Evolutionary conservation across 2,888 invertebrate genomes (phyloP), one percentile per base, ranked within the genome.

Genomic region (Cheilosia scutellata): DNA sequence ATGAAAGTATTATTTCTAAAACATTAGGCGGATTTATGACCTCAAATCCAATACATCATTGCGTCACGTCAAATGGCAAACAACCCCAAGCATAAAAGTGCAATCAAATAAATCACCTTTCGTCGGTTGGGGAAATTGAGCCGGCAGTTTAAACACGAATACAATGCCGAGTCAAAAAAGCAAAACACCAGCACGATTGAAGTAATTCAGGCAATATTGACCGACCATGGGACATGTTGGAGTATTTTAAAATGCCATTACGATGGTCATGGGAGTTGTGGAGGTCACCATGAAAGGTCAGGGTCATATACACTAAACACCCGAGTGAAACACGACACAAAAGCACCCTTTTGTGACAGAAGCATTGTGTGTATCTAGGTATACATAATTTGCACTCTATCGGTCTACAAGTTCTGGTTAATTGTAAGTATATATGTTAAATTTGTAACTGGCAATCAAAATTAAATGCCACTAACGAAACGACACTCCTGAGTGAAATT

Each of bases 71-170:
- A 77, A 77, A 77, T 53, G 57, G 66, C 55, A 77, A 72, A 77
- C 82, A 77, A 63, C 72, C 66, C 82, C 72, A 25, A 55, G 82
- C 77, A 62, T 72, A 68, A 77, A 72, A 68, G 77, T 77, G 77
- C 82, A 82, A 82, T 82, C 77, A 77, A 72, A 72, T 82, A 82
- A 82, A 82, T 82, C 72, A 82, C 82, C 77, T 77, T 72, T 72
- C 58, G 77, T 72, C 77, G 77, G 77, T 57, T 58, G 62, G 80
- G 44, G 31, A 68, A 68, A 60, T 62, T 60, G 55, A 74, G 68
- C 60, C 47, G 63, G 4, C 13, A 68, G 31, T 42, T 40, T 49
- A 33, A 58, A 71, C 42, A 49, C 40, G 55, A 62, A 16, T 2
- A 66, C 27, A 51, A 51, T 27, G 27, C 37, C 29, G 25, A 57